A percentile compares a stretch with the other conserved stretches of the same genome.
Evolutionary conservation across 1,140 invertebrate species (phyloP).

Genomic region (Drosophila navojoa): DNA sequence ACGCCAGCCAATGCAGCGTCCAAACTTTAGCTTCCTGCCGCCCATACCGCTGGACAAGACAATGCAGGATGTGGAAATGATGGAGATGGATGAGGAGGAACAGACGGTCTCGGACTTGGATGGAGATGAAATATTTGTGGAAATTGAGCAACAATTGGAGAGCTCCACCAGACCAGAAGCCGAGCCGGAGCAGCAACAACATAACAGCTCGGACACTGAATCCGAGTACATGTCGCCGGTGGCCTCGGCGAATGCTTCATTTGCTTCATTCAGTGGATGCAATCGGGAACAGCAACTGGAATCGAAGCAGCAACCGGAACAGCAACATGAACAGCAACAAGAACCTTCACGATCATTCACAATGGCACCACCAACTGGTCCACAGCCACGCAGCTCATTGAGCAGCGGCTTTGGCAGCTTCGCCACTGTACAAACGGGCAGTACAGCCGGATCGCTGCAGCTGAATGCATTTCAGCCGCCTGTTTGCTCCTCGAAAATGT

Average conservation of each 20-base stretch:
- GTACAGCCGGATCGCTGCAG: constrained; percentile 24
- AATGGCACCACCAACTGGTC: constrained; percentile 44
- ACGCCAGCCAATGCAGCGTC: neutral
- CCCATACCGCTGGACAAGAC: constrained; percentile 35
- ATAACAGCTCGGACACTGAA: constrained; percentile 10
- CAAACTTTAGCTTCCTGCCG: constrained; percentile 39
- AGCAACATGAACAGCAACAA: neutral
- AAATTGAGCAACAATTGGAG: constrained; percentile 32
- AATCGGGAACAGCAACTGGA: neutral
- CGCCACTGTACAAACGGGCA: constrained; percentile 27
- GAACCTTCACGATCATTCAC: neutral
- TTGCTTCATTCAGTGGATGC: constrained; percentile 8
- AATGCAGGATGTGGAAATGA: neutral
- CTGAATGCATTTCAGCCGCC: constrained; percentile 59
- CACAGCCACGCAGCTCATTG: constrained; percentile 59
- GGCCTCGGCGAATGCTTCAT: constrained; percentile 23
- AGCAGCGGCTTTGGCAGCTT: constrained; percentile 72
- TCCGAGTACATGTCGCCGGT: constrained; percentile 52
- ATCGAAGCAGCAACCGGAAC: neutral
- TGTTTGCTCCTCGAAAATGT: constrained; percentile 73
- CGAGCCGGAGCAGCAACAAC: neutral
- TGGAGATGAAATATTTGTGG: constrained; percentile 64
- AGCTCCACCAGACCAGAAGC: neutral
- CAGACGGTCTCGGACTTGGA: constrained; percentile 33
- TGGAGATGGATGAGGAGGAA: neutral